A percentile compares a stretch with the other conserved stretches of the same genome.
Conservation (phyloP, 2,888 invertebrate genomes). For the Melanostoma scalare region DNA sequence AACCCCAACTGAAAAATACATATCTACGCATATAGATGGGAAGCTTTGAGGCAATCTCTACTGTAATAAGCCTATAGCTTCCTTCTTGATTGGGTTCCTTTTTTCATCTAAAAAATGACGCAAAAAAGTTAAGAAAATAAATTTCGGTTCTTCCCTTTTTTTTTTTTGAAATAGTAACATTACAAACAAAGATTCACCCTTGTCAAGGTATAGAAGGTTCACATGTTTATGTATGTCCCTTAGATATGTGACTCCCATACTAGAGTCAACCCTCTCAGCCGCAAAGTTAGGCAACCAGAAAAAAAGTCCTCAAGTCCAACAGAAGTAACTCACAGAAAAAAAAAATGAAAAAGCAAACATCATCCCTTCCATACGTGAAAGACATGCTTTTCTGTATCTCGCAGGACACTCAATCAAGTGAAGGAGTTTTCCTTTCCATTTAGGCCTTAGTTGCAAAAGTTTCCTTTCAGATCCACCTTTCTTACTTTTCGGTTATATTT, state of each 20-base stretch:
- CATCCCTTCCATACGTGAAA: slow-evolving; percentile 65
- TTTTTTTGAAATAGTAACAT: slow-evolving; percentile 54
- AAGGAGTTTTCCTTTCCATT: slow-evolving; percentile 68
- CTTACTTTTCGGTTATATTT: slow-evolving; percentile 37
- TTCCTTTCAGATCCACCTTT: slow-evolving; percentile 11
- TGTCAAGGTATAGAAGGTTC: slow-evolving; percentile 60
- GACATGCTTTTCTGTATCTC: slow-evolving; percentile 68
- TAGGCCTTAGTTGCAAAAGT: slow-evolving; percentile 60
- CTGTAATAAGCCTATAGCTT: slow-evolving; percentile 14
- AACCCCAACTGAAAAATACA: slow-evolving; percentile 39
- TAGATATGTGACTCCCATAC: slow-evolving; percentile 58
- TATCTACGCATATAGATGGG: neutral
- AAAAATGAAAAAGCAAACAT: slow-evolving; percentile 50
- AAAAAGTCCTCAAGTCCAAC: slow-evolving; percentile 37
- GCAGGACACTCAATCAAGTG: slow-evolving; percentile 72
- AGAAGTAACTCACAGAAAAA: slow-evolving; percentile 8
- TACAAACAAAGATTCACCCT: slow-evolving; percentile 55
- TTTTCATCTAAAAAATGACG: slow-evolving; percentile 50
- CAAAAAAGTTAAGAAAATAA: slow-evolving; percentile 66
- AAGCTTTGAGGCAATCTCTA: slow-evolving; percentile 60
- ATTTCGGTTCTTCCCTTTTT: slow-evolving; percentile 38
- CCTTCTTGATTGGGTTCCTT: slow-evolving; percentile 20
- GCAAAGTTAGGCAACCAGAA: slow-evolving; percentile 59
- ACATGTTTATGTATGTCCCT: slow-evolving; percentile 52
- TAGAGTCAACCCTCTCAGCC: slow-evolving; percentile 68